Evolutionary conservation across 1,140 invertebrate species (phyloP).

Genomic region (Papilio glaucus): DNA sequence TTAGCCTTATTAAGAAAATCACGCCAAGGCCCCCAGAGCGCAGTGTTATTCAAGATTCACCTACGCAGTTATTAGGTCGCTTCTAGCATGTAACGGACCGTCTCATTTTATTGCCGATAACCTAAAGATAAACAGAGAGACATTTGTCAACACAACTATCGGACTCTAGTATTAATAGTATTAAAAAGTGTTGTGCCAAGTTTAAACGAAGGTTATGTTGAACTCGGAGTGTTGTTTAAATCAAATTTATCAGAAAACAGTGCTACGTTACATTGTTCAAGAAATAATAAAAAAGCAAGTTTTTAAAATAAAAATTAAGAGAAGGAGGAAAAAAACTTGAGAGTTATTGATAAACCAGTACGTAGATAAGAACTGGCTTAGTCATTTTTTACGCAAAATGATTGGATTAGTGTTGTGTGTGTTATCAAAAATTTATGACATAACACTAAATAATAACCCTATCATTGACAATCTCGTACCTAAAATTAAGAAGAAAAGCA

Average conservation of each 20-base stretch:
- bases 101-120: constrained; percentile 54
- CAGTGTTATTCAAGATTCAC: constrained; percentile 46
- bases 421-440: constrained; percentile 61
- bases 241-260: constrained; percentile 15
- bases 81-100: constrained; percentile 43
- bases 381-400: constrained; percentile 53
- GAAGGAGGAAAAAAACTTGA: constrained; percentile 57
- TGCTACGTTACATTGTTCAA: constrained; percentile 21
- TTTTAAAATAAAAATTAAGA: constrained; percentile 57
- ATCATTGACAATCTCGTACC: constrained; percentile 31
- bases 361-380: constrained; percentile 40
- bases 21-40: constrained; percentile 59
- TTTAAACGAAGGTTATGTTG: constrained; percentile 47
- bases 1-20: constrained; percentile 66
- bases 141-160: constrained; percentile 6
- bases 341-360: constrained; percentile 41
- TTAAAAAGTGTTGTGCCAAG: constrained; percentile 50
- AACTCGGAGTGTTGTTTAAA: constrained; percentile 15
- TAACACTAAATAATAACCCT: constrained; percentile 52
- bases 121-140: constrained; percentile 57
- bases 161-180: background rate
- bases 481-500: background rate
- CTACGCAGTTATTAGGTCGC: constrained; percentile 47
- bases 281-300: constrained; percentile 45
- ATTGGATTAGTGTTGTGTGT: constrained; percentile 68